These are phyloP conservation scores for Aldrovandia affinis DNA, from an alignment of 2,797 vertebrate species.

Conservation along the genomic window DNA sequence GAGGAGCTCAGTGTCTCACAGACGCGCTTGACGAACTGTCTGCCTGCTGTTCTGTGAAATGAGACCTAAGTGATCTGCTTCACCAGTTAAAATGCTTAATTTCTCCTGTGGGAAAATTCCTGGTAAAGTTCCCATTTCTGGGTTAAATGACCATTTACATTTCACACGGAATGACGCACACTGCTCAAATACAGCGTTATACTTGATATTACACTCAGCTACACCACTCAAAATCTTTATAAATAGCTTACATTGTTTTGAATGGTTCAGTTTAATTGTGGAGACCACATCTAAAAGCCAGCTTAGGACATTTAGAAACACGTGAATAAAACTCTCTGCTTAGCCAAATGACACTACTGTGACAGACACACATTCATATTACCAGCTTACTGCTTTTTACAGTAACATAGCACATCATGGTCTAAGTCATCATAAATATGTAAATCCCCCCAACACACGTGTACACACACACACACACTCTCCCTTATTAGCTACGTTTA, in stretches of 20 bases:
- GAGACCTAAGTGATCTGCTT: constrained; percentile 20
- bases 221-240: not conserved
- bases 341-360: no score
- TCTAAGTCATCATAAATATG: no score
- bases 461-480: no score
- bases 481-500: constrained; percentile 15
- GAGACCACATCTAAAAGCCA: not conserved
- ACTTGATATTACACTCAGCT: not conserved
- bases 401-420: no score
- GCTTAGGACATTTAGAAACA: not conserved
- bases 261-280: not conserved
- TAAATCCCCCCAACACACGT: no score
- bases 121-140: constrained; percentile 8
- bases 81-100: constrained; percentile 23
- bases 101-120: constrained; percentile 23
- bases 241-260: not conserved
- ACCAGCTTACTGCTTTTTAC: no score
- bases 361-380: no score
- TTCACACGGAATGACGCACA: not conserved
- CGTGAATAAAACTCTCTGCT: no score
- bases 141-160: not conserved
- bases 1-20: not conserved
- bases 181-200: not conserved
- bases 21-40: constrained; percentile 14
- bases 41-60: constrained; percentile 21